Evolutionary conservation across 2,888 invertebrate genomes (phyloP).

Genomic region (Blastobasis lacticolella): DNA sequence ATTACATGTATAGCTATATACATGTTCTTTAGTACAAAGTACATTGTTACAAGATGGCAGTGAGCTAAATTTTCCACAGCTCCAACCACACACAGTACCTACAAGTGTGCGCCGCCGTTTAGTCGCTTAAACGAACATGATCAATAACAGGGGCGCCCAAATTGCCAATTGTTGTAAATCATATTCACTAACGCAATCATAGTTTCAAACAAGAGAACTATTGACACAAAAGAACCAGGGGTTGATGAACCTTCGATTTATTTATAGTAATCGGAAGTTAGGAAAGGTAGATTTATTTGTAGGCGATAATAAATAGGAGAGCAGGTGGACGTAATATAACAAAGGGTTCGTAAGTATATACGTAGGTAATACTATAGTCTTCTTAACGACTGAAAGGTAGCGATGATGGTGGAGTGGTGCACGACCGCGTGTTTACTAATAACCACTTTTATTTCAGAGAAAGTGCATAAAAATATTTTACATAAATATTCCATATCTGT

Average conservation of each 20-base stretch:
- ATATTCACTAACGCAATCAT: slow-evolving; percentile 25
- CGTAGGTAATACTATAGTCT: slow-evolving; percentile 3
- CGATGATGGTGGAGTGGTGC: no score
- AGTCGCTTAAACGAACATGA: slow-evolving; percentile 33
- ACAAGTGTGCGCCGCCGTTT: slow-evolving; percentile 4
- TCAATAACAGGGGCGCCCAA: slow-evolving; percentile 38
- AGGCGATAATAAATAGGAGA: slow-evolving; percentile 7
- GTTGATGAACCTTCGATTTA: slow-evolving; percentile 24
- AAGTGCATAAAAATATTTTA: no score
- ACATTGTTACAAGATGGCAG: no score
- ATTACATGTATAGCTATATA: background rate
- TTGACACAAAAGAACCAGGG: slow-evolving; percentile 26
- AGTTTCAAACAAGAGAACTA: slow-evolving; percentile 24
- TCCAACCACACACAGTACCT: slow-evolving; percentile 6
- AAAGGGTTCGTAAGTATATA: slow-evolving; percentile 9
- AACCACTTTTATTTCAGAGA: no score
- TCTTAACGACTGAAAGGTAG: no score
- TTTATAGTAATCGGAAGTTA: slow-evolving; percentile 8
- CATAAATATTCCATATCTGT: no score
- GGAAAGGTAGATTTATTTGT: slow-evolving; percentile 8
- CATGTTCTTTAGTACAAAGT: no score
- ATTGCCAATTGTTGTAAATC: slow-evolving; percentile 33
- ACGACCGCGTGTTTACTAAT: no score
- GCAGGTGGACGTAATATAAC: slow-evolving; percentile 13
- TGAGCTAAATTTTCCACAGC: slow-evolving; percentile 21